phyloP scores from a whole-genome alignment of 2,888 invertebrate species.

The Perithous albicinctus region DNA sequence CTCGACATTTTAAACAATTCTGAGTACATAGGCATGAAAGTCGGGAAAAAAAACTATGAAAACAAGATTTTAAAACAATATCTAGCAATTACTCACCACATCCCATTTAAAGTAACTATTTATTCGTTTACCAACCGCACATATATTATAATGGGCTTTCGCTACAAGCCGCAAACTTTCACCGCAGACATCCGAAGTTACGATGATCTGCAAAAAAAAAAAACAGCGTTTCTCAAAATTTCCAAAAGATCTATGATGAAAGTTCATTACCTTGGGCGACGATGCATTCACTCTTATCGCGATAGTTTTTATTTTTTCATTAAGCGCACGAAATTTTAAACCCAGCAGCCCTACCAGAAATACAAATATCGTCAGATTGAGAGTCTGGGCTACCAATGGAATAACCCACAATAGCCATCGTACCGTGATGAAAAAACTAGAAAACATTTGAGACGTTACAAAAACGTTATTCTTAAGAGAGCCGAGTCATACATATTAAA shows the following conservation, averaged over 20 bases:
- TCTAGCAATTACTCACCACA: too few species aligned
- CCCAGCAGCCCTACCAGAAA: slow-evolving; percentile 57
- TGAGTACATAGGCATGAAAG: too few species aligned
- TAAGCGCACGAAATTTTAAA: slow-evolving; percentile 46
- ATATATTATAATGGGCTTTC: slow-evolving; percentile 55
- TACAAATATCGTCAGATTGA: slow-evolving; percentile 53
- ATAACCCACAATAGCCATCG: slow-evolving; percentile 27
- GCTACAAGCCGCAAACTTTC: slow-evolving; percentile 55
- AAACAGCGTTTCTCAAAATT: too few species aligned
- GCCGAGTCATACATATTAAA: too few species aligned
- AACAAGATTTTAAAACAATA: too few species aligned
- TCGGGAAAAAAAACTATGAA: too few species aligned
- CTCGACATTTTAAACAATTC: too few species aligned
- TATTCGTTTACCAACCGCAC: slow-evolving; percentile 52
- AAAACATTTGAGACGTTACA: too few species aligned
- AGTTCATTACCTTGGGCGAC: slow-evolving; percentile 51
- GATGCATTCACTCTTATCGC: slow-evolving; percentile 50
- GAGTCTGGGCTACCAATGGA: slow-evolving; percentile 26
- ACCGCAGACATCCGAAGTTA: background rate
- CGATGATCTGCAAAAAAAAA: background rate
- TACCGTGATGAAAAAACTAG: background rate
- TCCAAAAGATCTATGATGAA: too few species aligned
- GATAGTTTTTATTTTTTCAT: slow-evolving; percentile 51
- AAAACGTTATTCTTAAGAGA: too few species aligned
- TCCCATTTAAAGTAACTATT: slow-evolving; percentile 39